A percentile compares a stretch with the other conserved stretches of the same genome.
phyloP scores from a whole-genome alignment of 2,113 vertebrate species.

The Chiloscyllium plagiosum region DNA sequence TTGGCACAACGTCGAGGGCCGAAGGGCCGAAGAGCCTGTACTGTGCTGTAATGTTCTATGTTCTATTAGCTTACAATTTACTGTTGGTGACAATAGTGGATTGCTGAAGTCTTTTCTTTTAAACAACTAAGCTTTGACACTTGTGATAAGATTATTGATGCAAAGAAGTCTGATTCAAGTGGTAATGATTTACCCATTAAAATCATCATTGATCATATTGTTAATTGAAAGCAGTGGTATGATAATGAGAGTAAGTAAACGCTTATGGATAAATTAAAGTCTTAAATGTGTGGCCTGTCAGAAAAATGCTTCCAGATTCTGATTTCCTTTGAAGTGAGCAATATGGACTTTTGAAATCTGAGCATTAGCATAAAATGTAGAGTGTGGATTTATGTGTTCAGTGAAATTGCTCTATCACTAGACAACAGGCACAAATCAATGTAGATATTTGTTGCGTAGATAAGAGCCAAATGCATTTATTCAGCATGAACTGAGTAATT shows the following conservation, averaged over 20 bases:
- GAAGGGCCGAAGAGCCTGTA: no score
- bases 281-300: neutral
- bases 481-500: neutral
- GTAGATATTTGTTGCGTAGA: neutral
- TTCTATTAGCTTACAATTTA: neutral
- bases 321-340: neutral
- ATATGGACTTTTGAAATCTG: neutral
- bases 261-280: neutral
- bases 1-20: no score
- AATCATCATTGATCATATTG: neutral
- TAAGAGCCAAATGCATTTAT: neutral
- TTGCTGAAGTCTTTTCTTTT: neutral
- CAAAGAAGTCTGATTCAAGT: neutral
- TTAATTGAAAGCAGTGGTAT: neutral
- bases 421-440: constrained; percentile 6
- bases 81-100: neutral
- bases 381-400: neutral
- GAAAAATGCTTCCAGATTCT: neutral
- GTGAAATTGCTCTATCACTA: neutral
- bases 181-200: neutral
- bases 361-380: neutral
- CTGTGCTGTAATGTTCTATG: no score
- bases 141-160: neutral
- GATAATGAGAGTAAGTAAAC: neutral
- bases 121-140: neutral